A percentile compares a stretch with the other conserved stretches of the same genome.
Conservation (phyloP, 1,140 invertebrate genomes). For the Pseudomyrmex gracilis region DNA sequence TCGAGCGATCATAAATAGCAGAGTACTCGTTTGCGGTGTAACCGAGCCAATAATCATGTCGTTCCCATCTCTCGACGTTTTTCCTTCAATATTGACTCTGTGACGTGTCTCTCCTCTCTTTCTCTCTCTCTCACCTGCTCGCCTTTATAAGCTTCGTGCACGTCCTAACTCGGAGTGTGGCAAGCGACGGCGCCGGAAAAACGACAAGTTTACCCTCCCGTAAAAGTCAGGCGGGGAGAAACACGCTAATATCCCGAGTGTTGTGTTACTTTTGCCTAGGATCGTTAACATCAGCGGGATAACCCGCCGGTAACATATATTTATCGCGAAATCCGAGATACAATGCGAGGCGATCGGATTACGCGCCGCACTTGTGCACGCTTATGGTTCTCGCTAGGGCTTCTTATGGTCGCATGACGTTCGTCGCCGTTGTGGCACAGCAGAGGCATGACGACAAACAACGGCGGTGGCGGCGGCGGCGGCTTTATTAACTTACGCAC, state of each 20-base stretch:
- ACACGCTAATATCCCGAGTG: conserved; percentile 7
- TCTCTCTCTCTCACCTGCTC: background rate
- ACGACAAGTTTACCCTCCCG: background rate
- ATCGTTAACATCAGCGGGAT: conserved; percentile 74
- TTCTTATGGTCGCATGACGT: conserved; percentile 68
- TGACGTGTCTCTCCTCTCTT: background rate
- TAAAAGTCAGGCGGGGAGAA: background rate
- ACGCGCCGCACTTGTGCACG: conserved; percentile 65
- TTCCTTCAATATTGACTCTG: background rate
- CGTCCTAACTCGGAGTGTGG: background rate
- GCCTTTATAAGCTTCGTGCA: background rate
- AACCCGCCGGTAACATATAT: conserved; percentile 75
- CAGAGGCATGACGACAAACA: no score
- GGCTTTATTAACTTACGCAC: conserved; percentile 19
- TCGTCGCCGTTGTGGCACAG: conserved; percentile 35
- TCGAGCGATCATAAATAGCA: background rate
- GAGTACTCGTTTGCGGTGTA: background rate
- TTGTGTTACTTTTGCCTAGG: conserved; percentile 74
- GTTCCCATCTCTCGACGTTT: no score
- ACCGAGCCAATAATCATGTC: background rate
- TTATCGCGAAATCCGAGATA: conserved; percentile 82
- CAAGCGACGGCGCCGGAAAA: background rate
- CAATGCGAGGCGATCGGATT: conserved; percentile 78
- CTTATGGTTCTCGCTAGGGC: conserved; percentile 68
- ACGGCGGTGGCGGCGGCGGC: no score